A percentile compares a stretch with the other conserved stretches of the same genome.
Evolutionary conservation across 2,888 invertebrate species (phyloP).

Genomic region (Neocrepidodera transversa): DNA sequence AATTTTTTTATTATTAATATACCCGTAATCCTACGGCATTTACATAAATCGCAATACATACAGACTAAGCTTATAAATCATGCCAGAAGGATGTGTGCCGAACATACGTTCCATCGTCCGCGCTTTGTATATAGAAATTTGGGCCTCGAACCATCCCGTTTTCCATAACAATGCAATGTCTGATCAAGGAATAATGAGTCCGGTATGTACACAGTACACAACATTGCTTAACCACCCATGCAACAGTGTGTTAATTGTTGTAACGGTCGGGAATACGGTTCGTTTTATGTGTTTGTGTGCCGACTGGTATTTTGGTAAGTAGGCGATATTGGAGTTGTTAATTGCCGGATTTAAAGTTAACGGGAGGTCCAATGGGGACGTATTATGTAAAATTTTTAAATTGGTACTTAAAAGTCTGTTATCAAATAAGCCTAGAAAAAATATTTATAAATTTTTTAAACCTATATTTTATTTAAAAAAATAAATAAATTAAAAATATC

Average conservation of each 20-base stretch:
- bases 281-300: neutral
- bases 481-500: no score
- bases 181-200: slow-evolving; percentile 34
- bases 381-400: no score
- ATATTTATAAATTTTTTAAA: no score
- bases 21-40: no score
- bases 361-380: no score
- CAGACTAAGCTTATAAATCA: slow-evolving; percentile 1
- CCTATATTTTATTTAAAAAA: no score
- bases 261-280: slow-evolving; percentile 1
- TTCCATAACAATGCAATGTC: slow-evolving; percentile 34
- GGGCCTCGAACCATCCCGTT: slow-evolving; percentile 26
- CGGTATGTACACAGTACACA: slow-evolving; percentile 24
- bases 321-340: neutral
- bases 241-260: slow-evolving; percentile 12
- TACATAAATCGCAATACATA: no score
- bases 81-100: neutral
- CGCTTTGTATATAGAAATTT: slow-evolving; percentile 12
- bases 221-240: slow-evolving; percentile 22
- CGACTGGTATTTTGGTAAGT: slow-evolving; percentile 3
- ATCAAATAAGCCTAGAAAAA: no score
- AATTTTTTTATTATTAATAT: no score
- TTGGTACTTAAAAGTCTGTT: no score
- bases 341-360: no score
- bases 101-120: neutral